Evolutionary conservation across 2,797 vertebrate species (phyloP).

Genomic region (Phataginus tricuspis): DNA sequence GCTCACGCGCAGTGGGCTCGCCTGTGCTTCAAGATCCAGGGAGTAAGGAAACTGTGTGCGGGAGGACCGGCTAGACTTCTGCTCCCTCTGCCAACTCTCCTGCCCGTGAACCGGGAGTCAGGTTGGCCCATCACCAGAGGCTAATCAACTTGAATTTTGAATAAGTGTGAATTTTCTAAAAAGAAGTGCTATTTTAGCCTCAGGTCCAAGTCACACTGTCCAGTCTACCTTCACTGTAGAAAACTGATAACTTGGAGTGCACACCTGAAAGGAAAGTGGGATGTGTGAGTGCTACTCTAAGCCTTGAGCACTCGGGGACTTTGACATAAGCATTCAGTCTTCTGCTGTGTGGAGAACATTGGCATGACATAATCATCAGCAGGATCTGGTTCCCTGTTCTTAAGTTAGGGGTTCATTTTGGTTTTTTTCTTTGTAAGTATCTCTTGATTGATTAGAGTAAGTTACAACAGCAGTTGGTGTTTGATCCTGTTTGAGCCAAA

Average conservation of each 20-base stretch:
- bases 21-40: neutral
- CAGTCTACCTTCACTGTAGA: neutral
- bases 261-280: too few relatives aligned
- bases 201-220: neutral
- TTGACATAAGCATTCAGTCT: neutral
- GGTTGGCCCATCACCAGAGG: neutral
- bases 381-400: neutral
- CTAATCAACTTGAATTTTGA: neutral
- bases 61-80: neutral
- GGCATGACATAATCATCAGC: neutral
- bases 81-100: neutral
- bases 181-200: neutral
- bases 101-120: neutral
- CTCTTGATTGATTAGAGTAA: neutral
- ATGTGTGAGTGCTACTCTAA: neutral
- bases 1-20: neutral
- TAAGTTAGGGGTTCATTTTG: neutral
- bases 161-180: neutral
- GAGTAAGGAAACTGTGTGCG: neutral
- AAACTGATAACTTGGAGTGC: neutral
- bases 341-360: neutral
- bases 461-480: neutral
- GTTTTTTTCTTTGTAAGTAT: neutral
- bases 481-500: neutral
- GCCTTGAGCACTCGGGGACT: neutral